phyloP scores from a whole-genome alignment of 2,113 vertebrate genomes.

The Trichechus manatus region DNA sequence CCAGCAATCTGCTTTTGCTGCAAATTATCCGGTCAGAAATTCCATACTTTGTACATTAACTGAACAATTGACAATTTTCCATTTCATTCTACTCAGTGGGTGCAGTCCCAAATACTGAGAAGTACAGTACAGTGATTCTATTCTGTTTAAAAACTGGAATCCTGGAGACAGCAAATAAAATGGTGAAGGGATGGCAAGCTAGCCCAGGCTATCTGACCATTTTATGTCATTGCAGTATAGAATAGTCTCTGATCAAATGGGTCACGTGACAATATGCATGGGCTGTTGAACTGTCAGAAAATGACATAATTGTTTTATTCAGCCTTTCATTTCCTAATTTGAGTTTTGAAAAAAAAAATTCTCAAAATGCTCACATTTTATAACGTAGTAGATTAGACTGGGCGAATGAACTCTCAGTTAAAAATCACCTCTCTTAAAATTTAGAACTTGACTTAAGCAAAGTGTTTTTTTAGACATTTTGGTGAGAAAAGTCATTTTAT shows the following conservation, averaged over 20 bases:
- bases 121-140: neutral
- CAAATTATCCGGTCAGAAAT: conserved; percentile 62
- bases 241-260: neutral
- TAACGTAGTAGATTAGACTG: neutral
- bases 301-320: neutral
- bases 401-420: neutral
- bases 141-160: conserved; percentile 26
- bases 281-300: neutral
- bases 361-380: neutral
- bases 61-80: conserved; percentile 11
- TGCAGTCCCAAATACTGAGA: neutral
- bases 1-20: conserved; percentile 4
- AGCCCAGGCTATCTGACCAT: neutral
- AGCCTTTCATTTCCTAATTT: neutral
- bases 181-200: neutral
- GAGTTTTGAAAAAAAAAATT: neutral
- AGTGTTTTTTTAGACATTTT: conserved; percentile 16
- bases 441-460: conserved; percentile 28
- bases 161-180: neutral
- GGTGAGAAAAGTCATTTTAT: conserved; percentile 55
- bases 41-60: conserved; percentile 37
- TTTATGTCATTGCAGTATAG: neutral
- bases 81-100: conserved; percentile 3
- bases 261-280: neutral
- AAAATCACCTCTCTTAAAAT: neutral